A percentile compares a stretch with the other conserved stretches of the same genome.
These are phyloP conservation scores for Melipona quadrifasciata DNA, from an alignment of 1,140 invertebrate species.

Conservation along the genomic window DNA sequence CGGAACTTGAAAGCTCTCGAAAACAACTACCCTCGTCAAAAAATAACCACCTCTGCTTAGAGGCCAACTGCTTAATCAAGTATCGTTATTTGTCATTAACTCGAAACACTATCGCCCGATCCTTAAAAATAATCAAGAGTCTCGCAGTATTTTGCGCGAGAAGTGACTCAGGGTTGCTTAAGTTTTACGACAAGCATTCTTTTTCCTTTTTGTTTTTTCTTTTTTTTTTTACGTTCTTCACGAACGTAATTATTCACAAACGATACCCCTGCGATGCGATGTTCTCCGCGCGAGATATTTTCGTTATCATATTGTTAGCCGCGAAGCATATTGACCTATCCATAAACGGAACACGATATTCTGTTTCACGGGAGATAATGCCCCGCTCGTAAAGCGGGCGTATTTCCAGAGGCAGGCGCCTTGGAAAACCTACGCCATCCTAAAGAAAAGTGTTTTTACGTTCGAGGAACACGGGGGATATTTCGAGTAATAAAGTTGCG, in stretches of 20 bases:
- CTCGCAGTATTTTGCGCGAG: too few species aligned
- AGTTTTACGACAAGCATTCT: not conserved
- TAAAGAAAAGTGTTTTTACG: not conserved
- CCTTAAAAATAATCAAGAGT: too few species aligned
- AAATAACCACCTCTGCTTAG: too few species aligned
- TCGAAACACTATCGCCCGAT: too few species aligned
- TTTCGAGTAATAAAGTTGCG: conserved; percentile 22
- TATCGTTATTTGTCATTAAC: too few species aligned
- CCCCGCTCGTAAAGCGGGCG: not conserved
- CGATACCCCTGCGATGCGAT: not conserved
- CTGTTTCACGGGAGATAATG: not conserved
- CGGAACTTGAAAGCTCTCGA: too few species aligned
- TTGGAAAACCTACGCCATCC: not conserved
- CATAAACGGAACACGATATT: conserved; percentile 5
- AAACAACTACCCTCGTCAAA: too few species aligned
- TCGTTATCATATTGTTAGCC: not conserved
- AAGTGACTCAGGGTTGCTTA: too few species aligned
- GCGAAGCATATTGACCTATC: not conserved
- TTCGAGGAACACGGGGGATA: not conserved
- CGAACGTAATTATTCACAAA: not conserved
- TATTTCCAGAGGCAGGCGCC: not conserved
- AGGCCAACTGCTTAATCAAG: too few species aligned
- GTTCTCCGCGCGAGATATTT: not conserved
- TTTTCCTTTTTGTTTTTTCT: too few species aligned
- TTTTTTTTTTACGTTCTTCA: not conserved